Evolutionary conservation across 2,888 invertebrate genomes (phyloP), one percentile per base, ranked within the genome.

Genomic region (Cosmorhoe ocellata): DNA sequence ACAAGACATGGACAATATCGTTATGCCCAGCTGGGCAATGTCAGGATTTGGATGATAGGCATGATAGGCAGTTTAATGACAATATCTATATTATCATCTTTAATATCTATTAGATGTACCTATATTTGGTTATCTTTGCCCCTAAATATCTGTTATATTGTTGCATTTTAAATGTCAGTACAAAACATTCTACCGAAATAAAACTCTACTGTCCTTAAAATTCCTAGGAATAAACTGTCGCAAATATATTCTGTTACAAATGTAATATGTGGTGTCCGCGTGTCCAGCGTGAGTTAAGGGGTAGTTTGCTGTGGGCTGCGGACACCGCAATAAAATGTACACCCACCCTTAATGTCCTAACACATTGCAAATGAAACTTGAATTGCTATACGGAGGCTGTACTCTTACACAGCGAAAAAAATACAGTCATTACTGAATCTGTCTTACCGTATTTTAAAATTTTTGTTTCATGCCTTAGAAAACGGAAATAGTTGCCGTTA

Each of bases 311-410:
- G 57, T 56, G 60, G 61, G 57, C 61, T 69, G 56, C 63, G 66
- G 67, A 64, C 67, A 69, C 71, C 69, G 66, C 73, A 74, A 74
- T 77, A 76, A 79, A 77, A 78, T 71, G 72, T 72, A 75, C 74
- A 64, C 61, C 58, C 66, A 54, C 56, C 61, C 68, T 58, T 71
- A 74, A 77, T 72, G 74, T 69, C 68, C 62, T 63, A 65, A 73
- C 67, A 68, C 68, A 67, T 42, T 52, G 54, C 56, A 52, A 60
- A 56, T 59, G 51, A 54, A 59, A 58, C 56, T 53, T 48, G 54
- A 52, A 58, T 61, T 61, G 59, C 53, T 50, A 55, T 51, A 58
- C 38, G 31, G 45, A 32, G n/a, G 5, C 38, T 43, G 22, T 47
- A 32, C 14, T 40, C 6, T 18, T 40, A 32, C 22, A 45, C 46